Conservation (phyloP, 2,113 vertebrate genomes). For the Narcine bancroftii region DNA sequence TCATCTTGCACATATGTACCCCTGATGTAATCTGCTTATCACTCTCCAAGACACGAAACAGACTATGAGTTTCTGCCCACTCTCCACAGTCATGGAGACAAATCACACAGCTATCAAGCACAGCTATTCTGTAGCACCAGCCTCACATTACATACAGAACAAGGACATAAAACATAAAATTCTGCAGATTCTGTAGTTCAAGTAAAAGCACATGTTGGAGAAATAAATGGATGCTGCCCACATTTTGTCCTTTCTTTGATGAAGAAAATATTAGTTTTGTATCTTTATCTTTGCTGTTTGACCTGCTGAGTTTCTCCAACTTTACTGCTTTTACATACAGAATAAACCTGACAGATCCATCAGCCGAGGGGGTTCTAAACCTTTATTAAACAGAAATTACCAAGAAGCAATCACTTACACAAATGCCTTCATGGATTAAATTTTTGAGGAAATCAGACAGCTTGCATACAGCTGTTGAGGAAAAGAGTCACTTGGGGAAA, state of each 20-base stretch:
- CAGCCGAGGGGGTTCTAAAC: conserved; percentile 4
- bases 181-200: no score
- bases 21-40: conserved; percentile 42
- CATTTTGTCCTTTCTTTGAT: no score
- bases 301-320: no score
- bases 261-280: no score
- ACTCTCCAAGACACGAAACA: conserved; percentile 42
- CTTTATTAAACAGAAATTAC: conserved; percentile 26
- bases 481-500: neutral
- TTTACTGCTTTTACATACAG: neutral
- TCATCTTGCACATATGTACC: conserved; percentile 37
- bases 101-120: conserved; percentile 44
- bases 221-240: no score
- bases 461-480: neutral
- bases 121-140: conserved; percentile 31
- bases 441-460: neutral
- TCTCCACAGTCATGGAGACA: conserved; percentile 45
- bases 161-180: no score
- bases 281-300: no score
- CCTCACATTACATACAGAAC: neutral
- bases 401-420: neutral
- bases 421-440: neutral
- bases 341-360: neutral
- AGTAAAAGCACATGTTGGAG: no score
- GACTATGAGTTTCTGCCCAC: conserved; percentile 45